These are phyloP conservation scores for Perdita meconis DNA, from an alignment of 2,888 invertebrate genomes.

Conservation along the genomic window DNA sequence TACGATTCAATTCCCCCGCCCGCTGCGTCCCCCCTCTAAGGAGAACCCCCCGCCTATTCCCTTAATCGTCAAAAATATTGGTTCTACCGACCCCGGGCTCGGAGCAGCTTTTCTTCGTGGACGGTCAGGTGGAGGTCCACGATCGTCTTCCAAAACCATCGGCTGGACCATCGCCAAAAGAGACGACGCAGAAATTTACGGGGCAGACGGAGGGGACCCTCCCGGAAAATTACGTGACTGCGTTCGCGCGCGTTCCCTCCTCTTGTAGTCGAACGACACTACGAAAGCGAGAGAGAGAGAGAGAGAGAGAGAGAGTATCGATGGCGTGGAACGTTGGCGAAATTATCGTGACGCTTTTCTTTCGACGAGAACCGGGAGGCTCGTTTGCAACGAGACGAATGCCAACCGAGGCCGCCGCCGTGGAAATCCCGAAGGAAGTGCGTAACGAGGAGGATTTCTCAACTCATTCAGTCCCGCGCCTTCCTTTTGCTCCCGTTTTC, in stretches of 20 bases:
- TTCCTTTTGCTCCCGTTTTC: slow-evolving; percentile 14
- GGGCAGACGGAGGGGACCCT: slow-evolving; percentile 1
- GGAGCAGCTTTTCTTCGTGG: slow-evolving; percentile 37
- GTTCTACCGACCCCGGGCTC: slow-evolving; percentile 45
- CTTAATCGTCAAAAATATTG: slow-evolving; percentile 81
- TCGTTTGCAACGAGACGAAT: background rate
- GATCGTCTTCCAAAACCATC: slow-evolving; percentile 42
- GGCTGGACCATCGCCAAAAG: slow-evolving; percentile 64
- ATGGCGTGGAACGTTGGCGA: slow-evolving; percentile 8
- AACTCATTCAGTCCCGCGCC: slow-evolving; percentile 30
- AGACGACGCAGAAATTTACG: slow-evolving; percentile 56
- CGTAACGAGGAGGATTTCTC: slow-evolving; percentile 30
- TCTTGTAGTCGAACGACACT: no score
- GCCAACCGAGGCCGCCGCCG: slow-evolving; percentile 2
- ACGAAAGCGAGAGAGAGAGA: no score
- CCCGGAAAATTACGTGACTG: slow-evolving; percentile 65
- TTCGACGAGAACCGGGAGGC: background rate
- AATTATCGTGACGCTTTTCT: slow-evolving; percentile 26
- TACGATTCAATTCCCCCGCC: slow-evolving; percentile 77
- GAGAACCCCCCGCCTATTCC: slow-evolving; percentile 42
- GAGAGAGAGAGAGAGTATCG: background rate
- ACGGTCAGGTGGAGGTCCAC: slow-evolving; percentile 29
- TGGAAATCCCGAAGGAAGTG: slow-evolving; percentile 29
- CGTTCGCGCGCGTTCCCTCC: slow-evolving; percentile 15
- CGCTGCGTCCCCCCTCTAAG: background rate